phyloP scores from a whole-genome alignment of 2,113 vertebrate species.

The Xerus inauris region DNA sequence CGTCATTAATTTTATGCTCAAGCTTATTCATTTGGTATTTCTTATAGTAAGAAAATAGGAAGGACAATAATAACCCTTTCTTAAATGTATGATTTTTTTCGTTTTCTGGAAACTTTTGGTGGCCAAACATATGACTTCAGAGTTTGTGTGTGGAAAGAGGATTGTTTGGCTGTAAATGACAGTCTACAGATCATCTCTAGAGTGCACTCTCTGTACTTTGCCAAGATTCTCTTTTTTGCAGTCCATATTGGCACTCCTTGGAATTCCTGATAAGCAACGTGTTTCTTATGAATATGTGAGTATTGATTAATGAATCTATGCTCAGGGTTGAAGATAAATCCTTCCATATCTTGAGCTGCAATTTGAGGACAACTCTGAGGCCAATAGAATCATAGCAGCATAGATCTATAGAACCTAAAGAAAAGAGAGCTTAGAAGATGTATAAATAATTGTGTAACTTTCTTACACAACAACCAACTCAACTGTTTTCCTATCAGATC shows the following conservation, averaged over 20 bases:
- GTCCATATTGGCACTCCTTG: slow-evolving; percentile 84
- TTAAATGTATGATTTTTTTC: neutral
- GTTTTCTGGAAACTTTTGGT: slow-evolving; percentile 94
- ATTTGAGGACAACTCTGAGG: neutral
- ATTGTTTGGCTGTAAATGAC: slow-evolving; percentile 88
- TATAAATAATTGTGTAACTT: too few relatives aligned
- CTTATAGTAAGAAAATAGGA: neutral
- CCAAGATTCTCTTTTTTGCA: slow-evolving; percentile 90
- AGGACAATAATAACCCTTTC: neutral
- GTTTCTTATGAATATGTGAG: slow-evolving; percentile 93
- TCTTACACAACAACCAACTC: too few relatives aligned
- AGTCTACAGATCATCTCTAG: slow-evolving; percentile 95
- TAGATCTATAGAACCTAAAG: too few relatives aligned
- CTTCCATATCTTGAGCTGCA: neutral
- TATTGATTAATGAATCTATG: neutral
- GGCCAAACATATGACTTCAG: slow-evolving; percentile 92
- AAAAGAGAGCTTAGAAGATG: neutral
- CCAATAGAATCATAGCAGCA: neutral
- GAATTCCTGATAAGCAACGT: slow-evolving; percentile 93
- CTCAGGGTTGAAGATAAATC: neutral
- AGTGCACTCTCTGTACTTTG: slow-evolving; percentile 96
- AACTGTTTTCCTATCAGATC: too few relatives aligned
- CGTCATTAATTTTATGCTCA: neutral
- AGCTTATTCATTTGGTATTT: neutral
- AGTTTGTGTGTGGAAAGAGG: slow-evolving; percentile 92